Conservation (phyloP, 2,113 vertebrate species). For the Prionailurus viverrinus region DNA sequence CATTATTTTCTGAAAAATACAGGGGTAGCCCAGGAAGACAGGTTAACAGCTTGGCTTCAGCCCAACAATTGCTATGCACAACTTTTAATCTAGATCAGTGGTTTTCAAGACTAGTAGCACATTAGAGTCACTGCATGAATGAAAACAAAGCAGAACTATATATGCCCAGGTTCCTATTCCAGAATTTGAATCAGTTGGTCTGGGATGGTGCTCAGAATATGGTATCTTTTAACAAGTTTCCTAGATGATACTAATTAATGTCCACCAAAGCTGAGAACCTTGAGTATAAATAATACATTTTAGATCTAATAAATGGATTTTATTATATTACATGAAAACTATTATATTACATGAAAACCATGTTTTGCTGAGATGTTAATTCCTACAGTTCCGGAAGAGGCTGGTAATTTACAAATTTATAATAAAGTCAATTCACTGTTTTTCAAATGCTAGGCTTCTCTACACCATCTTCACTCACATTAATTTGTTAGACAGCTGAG, state of each 20-base stretch:
- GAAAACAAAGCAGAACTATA: background rate
- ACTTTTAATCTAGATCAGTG: background rate
- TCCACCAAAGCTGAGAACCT: background rate
- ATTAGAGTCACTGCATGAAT: background rate
- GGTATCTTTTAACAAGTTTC: background rate
- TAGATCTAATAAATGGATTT: background rate
- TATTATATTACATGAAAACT: background rate
- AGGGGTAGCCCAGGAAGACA: background rate
- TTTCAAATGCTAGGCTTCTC: background rate
- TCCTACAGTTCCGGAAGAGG: background rate
- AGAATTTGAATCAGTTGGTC: background rate
- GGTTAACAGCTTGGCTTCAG: background rate
- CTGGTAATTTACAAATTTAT: background rate
- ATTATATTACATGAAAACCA: background rate
- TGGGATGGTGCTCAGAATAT: background rate
- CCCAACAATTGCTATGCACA: background rate
- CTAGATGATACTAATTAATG: background rate
- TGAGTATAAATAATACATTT: background rate
- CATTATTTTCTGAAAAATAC: background rate
- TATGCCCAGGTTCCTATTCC: background rate
- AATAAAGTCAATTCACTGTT: background rate
- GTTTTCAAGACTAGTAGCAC: background rate
- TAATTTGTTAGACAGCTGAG: background rate
- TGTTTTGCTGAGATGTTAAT: background rate
- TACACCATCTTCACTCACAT: background rate